Percentiles rank a stretch among this genome's conserved stretches.
Conservation (phyloP, 2,888 invertebrate genomes). For the Blastobasis adustella region DNA sequence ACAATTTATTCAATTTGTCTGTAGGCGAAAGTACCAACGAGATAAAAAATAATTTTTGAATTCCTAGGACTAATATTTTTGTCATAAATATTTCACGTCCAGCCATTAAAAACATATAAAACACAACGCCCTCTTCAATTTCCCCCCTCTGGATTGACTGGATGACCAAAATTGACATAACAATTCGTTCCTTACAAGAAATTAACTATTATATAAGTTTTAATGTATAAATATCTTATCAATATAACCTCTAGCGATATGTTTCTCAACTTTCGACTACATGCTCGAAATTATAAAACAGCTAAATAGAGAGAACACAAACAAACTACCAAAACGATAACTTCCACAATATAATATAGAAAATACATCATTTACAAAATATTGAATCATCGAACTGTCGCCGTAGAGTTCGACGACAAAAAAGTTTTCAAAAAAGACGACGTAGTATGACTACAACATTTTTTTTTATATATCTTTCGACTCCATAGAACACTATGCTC, state of each 20-base stretch:
- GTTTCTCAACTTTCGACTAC: conserved; percentile 66
- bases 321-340: conserved; percentile 42
- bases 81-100: not conserved
- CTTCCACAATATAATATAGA: conserved; percentile 35
- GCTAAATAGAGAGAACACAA: conserved; percentile 46
- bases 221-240: conserved; percentile 60
- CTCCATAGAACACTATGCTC: conserved; percentile 25
- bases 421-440: conserved; percentile 67
- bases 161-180: conserved; percentile 59
- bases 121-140: conserved; percentile 8
- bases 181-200: conserved; percentile 44
- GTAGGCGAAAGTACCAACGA: not conserved
- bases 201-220: conserved; percentile 23
- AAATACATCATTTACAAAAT: conserved; percentile 70
- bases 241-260: conserved; percentile 67
- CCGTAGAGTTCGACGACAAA: conserved; percentile 33
- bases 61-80: not conserved
- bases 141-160: conserved; percentile 45
- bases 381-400: conserved; percentile 38
- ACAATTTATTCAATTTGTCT: not conserved
- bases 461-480: conserved; percentile 17
- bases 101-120: conserved; percentile 12
- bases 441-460: conserved; percentile 24
- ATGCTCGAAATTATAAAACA: conserved; percentile 44
- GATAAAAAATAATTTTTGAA: not conserved